Evolutionary conservation across 2,888 invertebrate genomes (phyloP).

Genomic region (Tricholauxania praeusta): DNA sequence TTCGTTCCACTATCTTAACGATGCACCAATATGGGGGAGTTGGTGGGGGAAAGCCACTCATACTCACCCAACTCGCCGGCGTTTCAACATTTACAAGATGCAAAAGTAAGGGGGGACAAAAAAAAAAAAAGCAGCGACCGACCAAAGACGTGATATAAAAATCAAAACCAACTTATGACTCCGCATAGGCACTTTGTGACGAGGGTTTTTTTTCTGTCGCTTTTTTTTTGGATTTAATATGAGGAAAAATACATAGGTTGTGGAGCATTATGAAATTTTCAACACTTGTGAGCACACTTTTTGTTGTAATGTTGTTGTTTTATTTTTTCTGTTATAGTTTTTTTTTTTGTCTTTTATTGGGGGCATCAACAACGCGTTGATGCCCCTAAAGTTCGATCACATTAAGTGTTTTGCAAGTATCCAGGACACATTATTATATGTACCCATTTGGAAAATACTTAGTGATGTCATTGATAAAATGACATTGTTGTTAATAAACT

Average conservation of each 20-base stretch:
- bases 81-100: no score
- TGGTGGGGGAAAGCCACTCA: background rate
- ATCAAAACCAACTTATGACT: slow-evolving; percentile 16
- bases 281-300: background rate
- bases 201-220: no score
- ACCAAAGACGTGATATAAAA: background rate
- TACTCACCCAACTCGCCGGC: no score
- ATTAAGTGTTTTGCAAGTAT: slow-evolving; percentile 16
- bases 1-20: slow-evolving; percentile 31
- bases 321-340: slow-evolving; percentile 4
- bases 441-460: slow-evolving; percentile 15
- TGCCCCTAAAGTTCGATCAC: slow-evolving; percentile 5
- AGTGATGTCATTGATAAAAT: no score
- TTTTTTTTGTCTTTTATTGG: slow-evolving; percentile 10
- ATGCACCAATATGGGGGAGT: background rate
- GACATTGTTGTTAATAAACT: no score
- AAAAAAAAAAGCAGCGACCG: background rate
- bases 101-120: background rate
- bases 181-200: background rate
- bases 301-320: slow-evolving; percentile 8
- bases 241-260: background rate
- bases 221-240: no score
- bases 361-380: no score
- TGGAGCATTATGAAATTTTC: slow-evolving; percentile 19
- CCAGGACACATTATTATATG: slow-evolving; percentile 19